Evolutionary conservation across 2,888 invertebrate genomes (phyloP).

Genomic region (Lepidocyrtoides sp.): DNA sequence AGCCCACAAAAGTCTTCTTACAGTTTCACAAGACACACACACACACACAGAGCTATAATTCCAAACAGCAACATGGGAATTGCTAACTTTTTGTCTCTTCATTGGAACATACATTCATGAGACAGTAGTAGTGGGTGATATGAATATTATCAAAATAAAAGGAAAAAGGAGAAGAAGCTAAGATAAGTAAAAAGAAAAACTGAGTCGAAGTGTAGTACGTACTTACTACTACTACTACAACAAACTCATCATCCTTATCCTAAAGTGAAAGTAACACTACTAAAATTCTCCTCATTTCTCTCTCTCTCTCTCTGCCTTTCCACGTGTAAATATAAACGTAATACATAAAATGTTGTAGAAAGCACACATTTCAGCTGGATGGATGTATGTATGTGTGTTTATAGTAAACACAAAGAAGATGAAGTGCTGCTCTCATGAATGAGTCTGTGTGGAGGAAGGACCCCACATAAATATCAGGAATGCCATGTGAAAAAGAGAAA

Average conservation of each 20-base stretch:
- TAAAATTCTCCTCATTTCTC: too few species aligned
- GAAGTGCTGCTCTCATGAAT: conserved; percentile 48
- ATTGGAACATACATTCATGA: conserved; percentile 19
- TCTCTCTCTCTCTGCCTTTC: background rate
- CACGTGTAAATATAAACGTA: too few species aligned
- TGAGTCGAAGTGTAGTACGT: background rate
- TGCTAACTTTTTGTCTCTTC: conserved; percentile 62
- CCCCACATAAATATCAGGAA: conserved; percentile 68
- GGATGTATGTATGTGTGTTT: background rate
- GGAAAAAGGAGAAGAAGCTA: background rate
- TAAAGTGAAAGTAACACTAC: conserved; percentile 1
- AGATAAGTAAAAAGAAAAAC: conserved; percentile 2
- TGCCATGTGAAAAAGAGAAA: conserved; percentile 41
- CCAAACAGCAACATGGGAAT: conserved; percentile 71
- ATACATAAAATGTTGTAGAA: too few species aligned
- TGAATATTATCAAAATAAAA: conserved; percentile 3
- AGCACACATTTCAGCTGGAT: background rate
- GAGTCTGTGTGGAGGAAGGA: conserved; percentile 42
- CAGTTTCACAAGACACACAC: conserved; percentile 44
- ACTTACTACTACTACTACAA: background rate
- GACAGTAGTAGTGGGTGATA: background rate
- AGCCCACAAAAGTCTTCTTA: conserved; percentile 40
- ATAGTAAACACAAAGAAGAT: conserved; percentile 32
- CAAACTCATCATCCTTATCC: conserved; percentile 35
- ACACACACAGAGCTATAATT: conserved; percentile 71